These are phyloP conservation scores for Ectropis grisescens DNA, from an alignment of 1,140 invertebrate species.

Conservation along the genomic window DNA sequence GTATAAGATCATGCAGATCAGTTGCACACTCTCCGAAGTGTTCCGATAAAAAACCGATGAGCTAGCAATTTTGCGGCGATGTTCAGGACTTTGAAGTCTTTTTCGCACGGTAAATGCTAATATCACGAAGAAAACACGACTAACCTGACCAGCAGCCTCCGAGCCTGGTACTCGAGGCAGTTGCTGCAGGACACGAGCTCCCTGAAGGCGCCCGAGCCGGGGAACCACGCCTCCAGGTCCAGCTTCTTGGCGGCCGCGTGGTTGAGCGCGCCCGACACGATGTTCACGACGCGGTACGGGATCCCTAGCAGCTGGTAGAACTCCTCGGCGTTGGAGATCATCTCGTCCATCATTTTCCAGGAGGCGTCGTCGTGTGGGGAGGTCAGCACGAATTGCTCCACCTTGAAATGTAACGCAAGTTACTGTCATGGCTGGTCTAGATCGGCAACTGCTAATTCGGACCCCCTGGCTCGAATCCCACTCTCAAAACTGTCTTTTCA, in stretches of 20 bases:
- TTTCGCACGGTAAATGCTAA: too few species aligned
- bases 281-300: constrained; percentile 97
- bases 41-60: too few species aligned
- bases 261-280: constrained; percentile 99
- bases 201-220: constrained; percentile 92
- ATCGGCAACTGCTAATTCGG: too few species aligned
- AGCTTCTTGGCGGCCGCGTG: constrained; percentile 99
- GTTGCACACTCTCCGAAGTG: too few species aligned
- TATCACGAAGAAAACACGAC: too few species aligned
- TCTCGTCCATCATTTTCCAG: constrained; percentile 99
- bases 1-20: too few species aligned
- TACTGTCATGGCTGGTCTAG: too few species aligned
- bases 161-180: constrained; percentile 98
- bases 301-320: constrained; percentile 93
- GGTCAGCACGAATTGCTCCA: constrained; percentile 97
- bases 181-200: constrained; percentile 99
- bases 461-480: too few species aligned
- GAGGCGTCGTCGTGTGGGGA: constrained; percentile 97
- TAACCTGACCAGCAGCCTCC: constrained; percentile 85
- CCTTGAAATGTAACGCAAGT: constrained; percentile 72
- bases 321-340: constrained; percentile 97
- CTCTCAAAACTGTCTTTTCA: too few species aligned
- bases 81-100: too few species aligned
- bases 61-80: too few species aligned
- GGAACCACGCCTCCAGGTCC: constrained; percentile 99